Base-by-base conservation (phyloP, 2,113 vertebrate species). In the Ursus arctos region DNA sequence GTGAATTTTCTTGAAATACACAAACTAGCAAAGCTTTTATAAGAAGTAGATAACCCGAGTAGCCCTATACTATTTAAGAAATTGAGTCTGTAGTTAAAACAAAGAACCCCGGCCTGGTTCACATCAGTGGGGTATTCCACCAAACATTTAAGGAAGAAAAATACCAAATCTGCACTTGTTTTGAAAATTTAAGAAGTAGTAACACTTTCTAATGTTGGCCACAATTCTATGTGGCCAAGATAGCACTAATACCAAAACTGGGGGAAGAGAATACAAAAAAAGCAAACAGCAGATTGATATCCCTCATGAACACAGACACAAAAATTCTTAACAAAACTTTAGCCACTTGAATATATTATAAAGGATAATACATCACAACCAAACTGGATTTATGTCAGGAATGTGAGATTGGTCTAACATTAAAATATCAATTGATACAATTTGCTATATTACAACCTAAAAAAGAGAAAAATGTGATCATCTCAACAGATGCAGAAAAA, bases 311-410 rank as follows among this genome's bases (percentile, higher is more conserved):
- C 36, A 63, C 6, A 11, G 10, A 74, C 57, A 16, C 57, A 63
- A 94, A 94, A 40, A 10, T 88, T 74, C 9, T 72, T 65, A 97
- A 93, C 18, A 47, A 80, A 87, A 86, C 69, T 80, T 82, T 22
- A 82, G 49, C 36, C 71, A 72, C 24, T 33, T 28, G 26, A 86
- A 86, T 95, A 33, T 72, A 65, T n/a, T 72, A 72, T 28, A 71
- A 85, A 93, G 10, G 22, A 40, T 31, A 88, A 88, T 55, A 72
- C 12, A 80, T 63, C 51, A 77, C 18, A 57, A 77, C 57, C 40
- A 53, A 92, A 53, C 22, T 88, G 69, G 9, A 12, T 61, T 77
- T 82, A 92, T 95, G 40, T n/a, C 83, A 88, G 40, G 49, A 83
- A 76, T 28, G 26, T 88, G 49, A 84, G 4, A 43, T 53, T 47